phyloP scores from a whole-genome alignment of 2,113 vertebrate species.

The Bos indicus region DNA sequence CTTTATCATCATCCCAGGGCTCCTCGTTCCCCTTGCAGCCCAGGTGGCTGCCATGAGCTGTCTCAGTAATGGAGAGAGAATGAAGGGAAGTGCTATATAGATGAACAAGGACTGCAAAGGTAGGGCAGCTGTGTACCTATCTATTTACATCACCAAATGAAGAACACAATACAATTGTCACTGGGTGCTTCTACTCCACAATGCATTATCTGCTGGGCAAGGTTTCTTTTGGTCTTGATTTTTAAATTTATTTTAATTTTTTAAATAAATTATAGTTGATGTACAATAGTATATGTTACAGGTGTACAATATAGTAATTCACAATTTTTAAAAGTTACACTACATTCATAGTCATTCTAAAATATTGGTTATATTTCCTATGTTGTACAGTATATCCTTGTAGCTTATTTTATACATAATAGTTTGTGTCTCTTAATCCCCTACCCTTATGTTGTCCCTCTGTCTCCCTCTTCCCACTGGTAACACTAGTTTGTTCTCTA shows the following conservation, averaged over 20 bases:
- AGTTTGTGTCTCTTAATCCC: not conserved
- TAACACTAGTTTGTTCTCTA: not conserved
- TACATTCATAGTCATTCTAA: not conserved
- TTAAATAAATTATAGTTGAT: not conserved
- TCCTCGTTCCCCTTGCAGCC: not conserved
- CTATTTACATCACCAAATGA: not conserved
- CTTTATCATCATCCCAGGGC: not conserved
- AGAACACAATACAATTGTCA: not conserved
- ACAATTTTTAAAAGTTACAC: not conserved
- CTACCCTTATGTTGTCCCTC: not conserved
- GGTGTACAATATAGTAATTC: not conserved
- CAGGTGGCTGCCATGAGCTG: not conserved
- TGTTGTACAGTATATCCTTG: not conserved
- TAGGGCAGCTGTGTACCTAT: not conserved
- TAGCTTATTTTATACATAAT: not conserved
- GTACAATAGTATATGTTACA: not conserved
- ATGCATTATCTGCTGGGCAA: not conserved
- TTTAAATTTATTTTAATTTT: not conserved
- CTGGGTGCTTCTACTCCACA: not conserved
- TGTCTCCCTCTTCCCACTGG: rapidly evolving
- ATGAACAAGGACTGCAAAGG: not conserved
- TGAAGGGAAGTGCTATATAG: not conserved
- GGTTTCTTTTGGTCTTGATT: not conserved
- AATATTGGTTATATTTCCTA: not conserved
- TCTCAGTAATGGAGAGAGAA: not conserved